Base-by-base conservation (phyloP, 2,113 vertebrate species). In the Urocynchramus pylzowi region DNA sequence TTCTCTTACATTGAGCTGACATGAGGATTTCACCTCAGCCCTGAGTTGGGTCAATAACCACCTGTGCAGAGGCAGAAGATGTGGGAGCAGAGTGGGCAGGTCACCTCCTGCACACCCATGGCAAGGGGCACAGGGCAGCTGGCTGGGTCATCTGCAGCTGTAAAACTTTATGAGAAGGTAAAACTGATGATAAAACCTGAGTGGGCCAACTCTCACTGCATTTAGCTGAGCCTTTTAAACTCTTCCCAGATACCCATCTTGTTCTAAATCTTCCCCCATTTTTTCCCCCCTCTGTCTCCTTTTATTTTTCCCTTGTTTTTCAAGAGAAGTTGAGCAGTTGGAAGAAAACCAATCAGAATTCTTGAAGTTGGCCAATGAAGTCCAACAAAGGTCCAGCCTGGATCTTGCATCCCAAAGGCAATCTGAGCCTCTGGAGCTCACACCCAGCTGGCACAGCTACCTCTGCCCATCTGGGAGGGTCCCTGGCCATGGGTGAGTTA, bases 121-220 rank as follows among this genome's bases (percentile, higher is more conserved):
- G 49, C 2, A 3, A 33, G 67, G 49, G 81, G 50, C 56, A 42
- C 50, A 14, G 1, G 21, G 56, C 44, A 3, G 20, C 57, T 26
- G 9, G 8, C 27, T 4, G 39, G 85, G 47, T 61, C 88, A 78
- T 26, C 67, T 68, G 60, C 45, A 19, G 45, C 83, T 70, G 42
- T 86, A 75, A 82, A 86, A 56, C 12, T 89, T 95, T 22, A 82
- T 82, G 69, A 28, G 76, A 67, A 53, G 87, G 86, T 61, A 87
- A 89, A 96, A 90, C 6, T 30, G 65, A 13, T 0, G 0, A 17
- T 79, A 89, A 91, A 91, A 84, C 56, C 35, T 3, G 31, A 57
- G 57, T 33, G 59, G 81, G 61, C 63, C 81, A n/a, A 13, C 69
- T 57, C 49, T 47, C 53, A 18, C 2, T 1, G 0, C 63, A 39